Evolutionary conservation across 2,113 vertebrate genomes (phyloP).

Genomic region (Dasyornis broadbenti): DNA sequence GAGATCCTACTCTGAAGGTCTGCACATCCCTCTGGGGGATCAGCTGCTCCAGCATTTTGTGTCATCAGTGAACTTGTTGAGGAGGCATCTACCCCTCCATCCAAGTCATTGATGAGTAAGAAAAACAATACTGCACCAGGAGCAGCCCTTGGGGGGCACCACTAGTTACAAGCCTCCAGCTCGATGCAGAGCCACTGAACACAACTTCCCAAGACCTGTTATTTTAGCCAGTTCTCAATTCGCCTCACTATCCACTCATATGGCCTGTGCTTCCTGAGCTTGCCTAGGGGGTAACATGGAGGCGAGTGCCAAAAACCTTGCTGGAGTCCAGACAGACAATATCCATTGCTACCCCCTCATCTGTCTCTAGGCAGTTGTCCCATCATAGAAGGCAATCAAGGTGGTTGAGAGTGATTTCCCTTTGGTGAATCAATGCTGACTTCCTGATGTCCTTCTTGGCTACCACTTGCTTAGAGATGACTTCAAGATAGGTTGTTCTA

Average conservation of each 20-base stretch:
- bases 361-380: not conserved
- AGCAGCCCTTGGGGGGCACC: fast-evolving
- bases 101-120: not conserved
- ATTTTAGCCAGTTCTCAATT: not conserved
- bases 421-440: not conserved
- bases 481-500: not conserved
- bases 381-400: fast-evolving
- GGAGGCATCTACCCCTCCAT: not conserved
- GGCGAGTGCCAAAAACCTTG: not conserved
- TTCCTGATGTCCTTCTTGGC: not conserved
- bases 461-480: not conserved
- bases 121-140: not conserved
- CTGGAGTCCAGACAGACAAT: not conserved
- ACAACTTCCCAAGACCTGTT: not conserved
- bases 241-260: not conserved
- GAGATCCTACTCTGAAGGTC: not conserved
- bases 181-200: too few species aligned
- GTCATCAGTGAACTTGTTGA: fast-evolving
- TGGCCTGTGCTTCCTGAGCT: not conserved
- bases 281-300: not conserved
- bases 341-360: not conserved
- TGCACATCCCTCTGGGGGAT: not conserved
- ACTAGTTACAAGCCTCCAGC: not conserved
- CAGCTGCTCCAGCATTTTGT: not conserved
- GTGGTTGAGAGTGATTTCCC: not conserved